Conservation (phyloP, 2,888 invertebrate genomes). For the Mylabris sibirica region DNA sequence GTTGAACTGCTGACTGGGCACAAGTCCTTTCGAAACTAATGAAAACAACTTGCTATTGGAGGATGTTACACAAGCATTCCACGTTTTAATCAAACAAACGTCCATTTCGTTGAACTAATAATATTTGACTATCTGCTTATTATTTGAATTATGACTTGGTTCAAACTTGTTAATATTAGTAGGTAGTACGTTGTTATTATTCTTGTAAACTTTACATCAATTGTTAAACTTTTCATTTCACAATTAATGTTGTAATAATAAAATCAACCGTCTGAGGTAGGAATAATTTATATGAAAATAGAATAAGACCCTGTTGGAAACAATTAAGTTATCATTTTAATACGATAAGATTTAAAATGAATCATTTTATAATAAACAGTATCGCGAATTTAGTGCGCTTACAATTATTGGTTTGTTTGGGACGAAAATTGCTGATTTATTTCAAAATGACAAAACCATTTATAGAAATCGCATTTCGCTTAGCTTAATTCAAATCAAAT, state of each 20-base stretch:
- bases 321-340: constrained; percentile 22
- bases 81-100: constrained; percentile 35
- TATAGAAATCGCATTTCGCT: constrained; percentile 51
- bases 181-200: background rate
- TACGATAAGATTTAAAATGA: constrained; percentile 15
- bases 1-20: constrained; percentile 36
- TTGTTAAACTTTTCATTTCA: background rate
- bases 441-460: constrained; percentile 38
- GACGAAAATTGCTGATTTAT: constrained; percentile 39
- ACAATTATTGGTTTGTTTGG: constrained; percentile 37
- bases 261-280: background rate
- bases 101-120: constrained; percentile 14
- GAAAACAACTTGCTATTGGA: constrained; percentile 35
- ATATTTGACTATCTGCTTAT: constrained; percentile 1
- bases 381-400: constrained; percentile 24
- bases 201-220: background rate
- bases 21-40: constrained; percentile 27
- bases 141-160: constrained; percentile 9
- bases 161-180: background rate
- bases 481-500: constrained; percentile 59
- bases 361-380: constrained; percentile 21
- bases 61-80: constrained; percentile 33
- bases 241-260: background rate
- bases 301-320: background rate
- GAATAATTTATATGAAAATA: background rate